Evolutionary conservation across 2,797 vertebrate genomes (phyloP).

Genomic region (Protonibea diacanthus): DNA sequence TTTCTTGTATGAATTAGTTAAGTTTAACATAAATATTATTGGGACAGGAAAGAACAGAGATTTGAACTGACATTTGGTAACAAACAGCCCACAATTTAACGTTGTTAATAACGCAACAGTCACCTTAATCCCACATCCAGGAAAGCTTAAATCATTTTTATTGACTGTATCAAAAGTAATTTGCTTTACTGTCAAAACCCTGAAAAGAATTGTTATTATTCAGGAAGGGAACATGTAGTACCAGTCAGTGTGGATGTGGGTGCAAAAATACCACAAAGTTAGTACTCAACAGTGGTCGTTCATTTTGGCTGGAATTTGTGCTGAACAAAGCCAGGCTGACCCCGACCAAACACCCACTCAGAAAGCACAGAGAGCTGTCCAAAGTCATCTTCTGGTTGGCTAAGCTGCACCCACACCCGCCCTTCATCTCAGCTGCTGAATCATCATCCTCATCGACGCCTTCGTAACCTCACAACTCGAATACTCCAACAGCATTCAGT

Average conservation of each 20-base stretch:
- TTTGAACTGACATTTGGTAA: slow-evolving; percentile 12
- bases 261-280: slow-evolving; percentile 54
- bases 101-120: slow-evolving; percentile 6
- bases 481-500: too few relatives aligned
- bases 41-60: neutral
- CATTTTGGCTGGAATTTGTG: slow-evolving; percentile 70
- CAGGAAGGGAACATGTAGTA: slow-evolving; percentile 42
- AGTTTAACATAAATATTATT: neutral
- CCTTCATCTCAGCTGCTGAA: too few relatives aligned
- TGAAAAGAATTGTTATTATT: slow-evolving; percentile 27
- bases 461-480: too few relatives aligned
- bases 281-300: slow-evolving; percentile 55
- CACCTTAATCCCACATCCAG: slow-evolving; percentile 4
- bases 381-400: slow-evolving; percentile 67
- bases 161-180: slow-evolving; percentile 33
- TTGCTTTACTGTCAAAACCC: slow-evolving; percentile 1
- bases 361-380: slow-evolving; percentile 46
- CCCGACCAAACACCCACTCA: slow-evolving; percentile 51
- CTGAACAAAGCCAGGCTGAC: slow-evolving; percentile 71
- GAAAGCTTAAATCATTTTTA: neutral
- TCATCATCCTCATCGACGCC: too few relatives aligned
- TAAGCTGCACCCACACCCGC: slow-evolving; percentile 21
- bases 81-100: neutral
- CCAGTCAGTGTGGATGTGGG: slow-evolving; percentile 42
- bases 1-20: neutral